These are phyloP conservation scores for Rostratula benghalensis DNA, from an alignment of 2,113 vertebrate genomes.

Conservation along the genomic window DNA sequence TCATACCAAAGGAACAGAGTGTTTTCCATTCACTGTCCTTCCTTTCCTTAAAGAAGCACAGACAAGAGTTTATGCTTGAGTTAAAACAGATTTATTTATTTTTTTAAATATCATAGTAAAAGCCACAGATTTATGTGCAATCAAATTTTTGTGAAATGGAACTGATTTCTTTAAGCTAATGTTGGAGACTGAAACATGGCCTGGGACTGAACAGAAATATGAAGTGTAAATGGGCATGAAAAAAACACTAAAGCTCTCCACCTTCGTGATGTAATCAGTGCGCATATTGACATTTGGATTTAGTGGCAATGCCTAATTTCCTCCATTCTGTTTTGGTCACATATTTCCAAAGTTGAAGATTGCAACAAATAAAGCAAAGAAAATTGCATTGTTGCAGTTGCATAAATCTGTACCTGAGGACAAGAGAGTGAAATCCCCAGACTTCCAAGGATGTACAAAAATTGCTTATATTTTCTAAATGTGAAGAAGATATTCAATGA, in stretches of 20 bases:
- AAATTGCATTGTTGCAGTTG: neutral
- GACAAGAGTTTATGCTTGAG: neutral
- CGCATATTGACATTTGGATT: neutral
- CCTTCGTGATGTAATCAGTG: neutral
- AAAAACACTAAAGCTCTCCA: neutral
- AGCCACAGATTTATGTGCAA: neutral
- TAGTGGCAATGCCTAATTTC: neutral
- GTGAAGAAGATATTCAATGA: too few species aligned
- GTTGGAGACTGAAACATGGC: neutral
- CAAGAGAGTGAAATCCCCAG: neutral
- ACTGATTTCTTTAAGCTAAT: neutral
- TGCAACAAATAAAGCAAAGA: neutral
- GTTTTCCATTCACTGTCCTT: neutral
- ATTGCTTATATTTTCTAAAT: neutral
- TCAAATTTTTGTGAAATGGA: neutral
- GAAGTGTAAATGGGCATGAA: neutral
- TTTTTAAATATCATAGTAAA: neutral
- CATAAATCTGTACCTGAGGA: neutral
- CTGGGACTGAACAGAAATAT: neutral
- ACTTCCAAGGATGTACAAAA: neutral
- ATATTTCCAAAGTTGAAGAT: neutral
- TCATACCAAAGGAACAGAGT: neutral
- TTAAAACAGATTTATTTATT: neutral
- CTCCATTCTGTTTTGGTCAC: neutral
- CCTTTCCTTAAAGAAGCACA: neutral